Evolutionary conservation across 2,888 invertebrate genomes (phyloP), one percentile per base, ranked within the genome.

Genomic region (Cryptocheilus praepositus): DNA sequence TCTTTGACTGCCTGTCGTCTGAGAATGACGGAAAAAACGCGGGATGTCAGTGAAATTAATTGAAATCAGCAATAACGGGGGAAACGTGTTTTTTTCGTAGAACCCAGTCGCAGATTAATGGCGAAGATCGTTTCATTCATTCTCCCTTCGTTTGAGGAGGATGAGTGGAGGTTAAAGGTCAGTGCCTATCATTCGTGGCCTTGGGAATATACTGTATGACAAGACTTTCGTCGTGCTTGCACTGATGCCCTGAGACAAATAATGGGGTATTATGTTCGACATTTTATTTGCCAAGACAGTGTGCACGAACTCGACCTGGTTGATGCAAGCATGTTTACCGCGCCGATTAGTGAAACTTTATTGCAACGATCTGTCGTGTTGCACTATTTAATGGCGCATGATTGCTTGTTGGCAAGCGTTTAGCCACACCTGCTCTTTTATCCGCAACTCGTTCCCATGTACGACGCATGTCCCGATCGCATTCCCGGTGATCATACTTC

Each of bases 21-120:
- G 25, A 13, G 43, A 43, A 54, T 53, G 64, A 60, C 36, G 70
- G 57, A 57, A 77, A 72, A 78, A 81, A 76, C 59, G 58, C n/a
- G 80, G 74, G 79, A 80, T 76, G 73, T 74, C 72, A 36, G 67
- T 44, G 69, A 79, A 73, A 83, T 82, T 82, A 80, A 83, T 82
- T 79, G 80, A 82, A 81, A 82, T 79, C 80, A 80, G 83, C 80
- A 80, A n/a, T 83, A 81, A 76, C 73, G 69, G 51, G 66, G 45
- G 68, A 44, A 61, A 69, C 77, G 73, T 76, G n/a, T n/a, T n/a
- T 76, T 66, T 71, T 79, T 73, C 80, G 74, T 68, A 67, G 75
- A 80, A 81, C 71, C 70, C 46, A 54, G 57, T 61, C 67, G 5
- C 56, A 73, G 77, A 79, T 80, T 79, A 80, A 79, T 78, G 80